Evolutionary conservation across 30 jellyfish, hydroid and myxozoan species (phyloP).

Genomic region (Aurelia coerulea): DNA sequence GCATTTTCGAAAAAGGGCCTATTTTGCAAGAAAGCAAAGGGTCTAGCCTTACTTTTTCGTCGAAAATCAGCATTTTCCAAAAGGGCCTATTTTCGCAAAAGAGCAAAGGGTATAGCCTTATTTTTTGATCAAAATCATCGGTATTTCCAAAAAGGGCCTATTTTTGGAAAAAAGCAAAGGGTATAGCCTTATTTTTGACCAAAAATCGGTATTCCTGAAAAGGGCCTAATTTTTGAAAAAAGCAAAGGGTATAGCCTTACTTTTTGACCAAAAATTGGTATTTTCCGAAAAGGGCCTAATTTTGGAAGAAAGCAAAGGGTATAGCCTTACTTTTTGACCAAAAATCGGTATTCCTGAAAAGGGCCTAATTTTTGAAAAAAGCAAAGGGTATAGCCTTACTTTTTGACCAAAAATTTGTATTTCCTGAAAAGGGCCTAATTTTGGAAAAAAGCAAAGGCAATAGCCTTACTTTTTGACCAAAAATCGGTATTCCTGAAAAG

Average conservation of each 20-base stretch:
- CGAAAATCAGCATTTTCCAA: not conserved
- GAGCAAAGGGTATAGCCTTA: not conserved
- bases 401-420: not conserved
- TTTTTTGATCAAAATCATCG: not conserved
- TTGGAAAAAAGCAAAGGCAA: constrained; percentile 1
- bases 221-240: not conserved
- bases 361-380: too few species aligned
- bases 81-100: not conserved
- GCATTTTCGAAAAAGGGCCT: not conserved
- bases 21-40: not conserved
- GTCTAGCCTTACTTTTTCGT: constrained; percentile 6
- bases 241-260: not conserved
- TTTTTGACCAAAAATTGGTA: not conserved
- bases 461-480: too few species aligned
- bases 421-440: not conserved
- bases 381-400: constrained; percentile 22
- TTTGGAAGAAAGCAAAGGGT: not conserved
- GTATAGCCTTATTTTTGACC: constrained; percentile 5
- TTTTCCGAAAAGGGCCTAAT: not conserved
- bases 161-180: not conserved
- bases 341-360: too few species aligned
- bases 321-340: too few species aligned
- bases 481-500: too few species aligned
- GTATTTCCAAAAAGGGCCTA: not conserved
- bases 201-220: not conserved